Evolutionary conservation across 1,140 invertebrate species (phyloP), one percentile per base, ranked within the genome.

Genomic region (Hypsibius dujardini): DNA sequence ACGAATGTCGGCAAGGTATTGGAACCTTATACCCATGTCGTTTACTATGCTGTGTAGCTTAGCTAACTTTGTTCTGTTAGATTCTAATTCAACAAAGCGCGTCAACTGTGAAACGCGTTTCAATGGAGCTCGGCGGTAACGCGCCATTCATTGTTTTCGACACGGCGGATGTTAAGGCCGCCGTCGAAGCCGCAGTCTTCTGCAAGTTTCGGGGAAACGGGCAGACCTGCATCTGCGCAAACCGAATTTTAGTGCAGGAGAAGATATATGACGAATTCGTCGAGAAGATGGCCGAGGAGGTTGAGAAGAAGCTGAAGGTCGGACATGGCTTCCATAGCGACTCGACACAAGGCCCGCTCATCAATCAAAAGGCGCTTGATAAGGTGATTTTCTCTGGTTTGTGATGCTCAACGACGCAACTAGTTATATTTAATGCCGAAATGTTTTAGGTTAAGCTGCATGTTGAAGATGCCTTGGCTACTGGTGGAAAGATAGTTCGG

Each of bases 101-200:
- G 1, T 81, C 83, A 28, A 90, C 89, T 2, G 85, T 98, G 46
- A 99, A 99, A 79, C 84, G 89, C 72, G 79, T 98, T 1, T 86
- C 87, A 47, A 81, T 99, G 60, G 96, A 99, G 80, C 81, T 99
- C 15, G 96, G 96, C 69, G 96, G 96, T 2, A 98, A 98, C 85
- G 95, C 95, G 0, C 92, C 96, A 1, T 96, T 95, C 76, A 94
- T 99, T 75, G 90, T 99, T 45, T 98, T 98, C 78, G 84, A 92
- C 73, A 88, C 87, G 72, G 95, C 95, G 0, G 85, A 98, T 80
- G 72, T 98, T n/a, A 85, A 93, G 72, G 82, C 85, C 75, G 95
- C 95, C 47, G 86, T 96, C 15, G 81, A 84, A 74, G 90, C 90
- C 42, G 87, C 90, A 1, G 88, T 98, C 83, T 83, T 84, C 1